A percentile compares a stretch with the other conserved stretches of the same genome.
These are phyloP conservation scores for Syngnathus floridae DNA, from an alignment of 2,113 vertebrate species.

Conservation along the genomic window DNA sequence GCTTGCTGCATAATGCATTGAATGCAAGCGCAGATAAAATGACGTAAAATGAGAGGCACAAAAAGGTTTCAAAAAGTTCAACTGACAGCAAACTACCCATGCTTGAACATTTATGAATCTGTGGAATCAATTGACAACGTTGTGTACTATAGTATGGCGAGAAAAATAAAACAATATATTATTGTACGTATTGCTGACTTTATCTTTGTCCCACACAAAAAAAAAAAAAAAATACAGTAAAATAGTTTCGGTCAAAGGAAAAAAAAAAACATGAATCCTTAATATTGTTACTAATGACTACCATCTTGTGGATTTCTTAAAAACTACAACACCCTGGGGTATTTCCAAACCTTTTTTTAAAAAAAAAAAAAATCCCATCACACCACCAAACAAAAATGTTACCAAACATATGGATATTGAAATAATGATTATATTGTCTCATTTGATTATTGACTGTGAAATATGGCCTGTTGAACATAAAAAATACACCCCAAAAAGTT, in stretches of 20 bases:
- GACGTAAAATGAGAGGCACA: neutral
- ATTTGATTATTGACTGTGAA: neutral
- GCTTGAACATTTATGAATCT: neutral
- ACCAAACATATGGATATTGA: neutral
- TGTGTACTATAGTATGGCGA: no score
- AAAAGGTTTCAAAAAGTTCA: neutral
- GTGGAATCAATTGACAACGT: neutral
- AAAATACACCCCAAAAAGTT: no score
- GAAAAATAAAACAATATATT: neutral
- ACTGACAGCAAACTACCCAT: neutral
- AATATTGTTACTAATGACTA: neutral
- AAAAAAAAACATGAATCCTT: neutral
- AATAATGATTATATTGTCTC: neutral
- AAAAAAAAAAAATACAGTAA: neutral
- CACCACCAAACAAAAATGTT: neutral
- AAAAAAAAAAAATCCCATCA: no score
- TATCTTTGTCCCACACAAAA: neutral
- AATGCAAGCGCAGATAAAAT: slow-evolving; percentile 5
- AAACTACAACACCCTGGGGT: neutral
- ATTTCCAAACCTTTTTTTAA: neutral
- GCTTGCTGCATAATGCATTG: slow-evolving; percentile 4
- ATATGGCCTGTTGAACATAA: neutral
- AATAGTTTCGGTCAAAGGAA: neutral
- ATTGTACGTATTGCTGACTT: neutral
- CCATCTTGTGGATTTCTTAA: slow-evolving; percentile 2